Conservation (phyloP, 2,888 invertebrate species). For the Helobdella robusta region DNA sequence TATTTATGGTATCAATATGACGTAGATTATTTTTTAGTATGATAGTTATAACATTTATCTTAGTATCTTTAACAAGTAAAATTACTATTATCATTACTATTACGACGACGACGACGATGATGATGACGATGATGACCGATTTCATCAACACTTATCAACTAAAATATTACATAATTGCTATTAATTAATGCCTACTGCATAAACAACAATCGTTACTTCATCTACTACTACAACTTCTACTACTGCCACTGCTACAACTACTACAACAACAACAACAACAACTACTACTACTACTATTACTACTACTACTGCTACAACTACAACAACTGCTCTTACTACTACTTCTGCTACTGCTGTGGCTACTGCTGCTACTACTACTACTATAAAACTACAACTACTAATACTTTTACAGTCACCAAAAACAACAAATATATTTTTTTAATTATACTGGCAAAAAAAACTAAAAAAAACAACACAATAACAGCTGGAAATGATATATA, state of each 20-base stretch:
- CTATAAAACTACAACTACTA: background rate
- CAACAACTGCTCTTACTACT: background rate
- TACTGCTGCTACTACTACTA: slow-evolving; percentile 3
- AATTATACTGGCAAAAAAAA: background rate
- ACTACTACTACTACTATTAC: slow-evolving; percentile 3
- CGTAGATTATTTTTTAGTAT: no score
- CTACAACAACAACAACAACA: background rate
- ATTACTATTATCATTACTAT: no score
- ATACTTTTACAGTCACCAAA: background rate
- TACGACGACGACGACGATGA: no score
- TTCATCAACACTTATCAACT: no score
- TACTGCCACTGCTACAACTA: slow-evolving; percentile 1
- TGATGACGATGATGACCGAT: no score
- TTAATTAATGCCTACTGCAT: no score
- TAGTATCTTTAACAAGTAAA: no score
- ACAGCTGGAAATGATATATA: no score
- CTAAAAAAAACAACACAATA: background rate
- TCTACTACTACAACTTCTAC: background rate
- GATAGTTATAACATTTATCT: no score
- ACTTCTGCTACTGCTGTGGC: background rate
- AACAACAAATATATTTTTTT: background rate
- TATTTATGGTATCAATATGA: no score
- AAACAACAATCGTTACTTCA: background rate
- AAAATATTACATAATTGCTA: no score
- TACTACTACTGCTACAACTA: slow-evolving; percentile 1